phyloP scores from a whole-genome alignment of 1,140 invertebrate genomes.

The Solen grandis region DNA sequence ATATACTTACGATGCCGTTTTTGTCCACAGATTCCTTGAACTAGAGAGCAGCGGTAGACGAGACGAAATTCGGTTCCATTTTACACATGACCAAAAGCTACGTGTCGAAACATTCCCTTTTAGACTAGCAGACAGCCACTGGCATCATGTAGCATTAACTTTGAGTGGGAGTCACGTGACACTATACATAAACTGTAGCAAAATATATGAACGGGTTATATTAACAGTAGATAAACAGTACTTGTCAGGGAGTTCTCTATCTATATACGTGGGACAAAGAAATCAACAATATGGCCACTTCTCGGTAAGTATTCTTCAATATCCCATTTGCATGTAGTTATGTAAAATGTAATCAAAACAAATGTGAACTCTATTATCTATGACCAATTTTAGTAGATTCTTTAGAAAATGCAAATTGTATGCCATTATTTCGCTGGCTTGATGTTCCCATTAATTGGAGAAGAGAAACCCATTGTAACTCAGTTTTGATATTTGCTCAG shows the following conservation, averaged over 20 bases:
- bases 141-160: constrained; percentile 92
- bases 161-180: constrained; percentile 91
- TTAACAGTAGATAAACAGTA: constrained; percentile 85
- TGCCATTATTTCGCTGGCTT: no score
- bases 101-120: constrained; percentile 93
- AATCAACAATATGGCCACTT: constrained; percentile 92
- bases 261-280: constrained; percentile 93
- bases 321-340: no score
- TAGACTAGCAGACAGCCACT: constrained; percentile 90
- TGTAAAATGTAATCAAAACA: no score
- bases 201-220: constrained; percentile 89
- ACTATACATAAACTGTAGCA: constrained; percentile 92
- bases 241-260: constrained; percentile 81
- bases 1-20: no score
- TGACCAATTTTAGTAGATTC: no score
- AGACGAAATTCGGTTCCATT: constrained; percentile 87
- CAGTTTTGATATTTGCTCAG: no score
- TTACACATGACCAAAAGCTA: constrained; percentile 81
- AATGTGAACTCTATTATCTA: no score
- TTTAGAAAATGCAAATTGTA: no score
- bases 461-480: no score
- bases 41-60: constrained; percentile 93
- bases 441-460: no score
- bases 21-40: constrained; percentile 94
- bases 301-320: constrained; percentile 87